Base-by-base conservation (phyloP, 2,888 invertebrate genomes). In the Melipona beecheii region DNA sequence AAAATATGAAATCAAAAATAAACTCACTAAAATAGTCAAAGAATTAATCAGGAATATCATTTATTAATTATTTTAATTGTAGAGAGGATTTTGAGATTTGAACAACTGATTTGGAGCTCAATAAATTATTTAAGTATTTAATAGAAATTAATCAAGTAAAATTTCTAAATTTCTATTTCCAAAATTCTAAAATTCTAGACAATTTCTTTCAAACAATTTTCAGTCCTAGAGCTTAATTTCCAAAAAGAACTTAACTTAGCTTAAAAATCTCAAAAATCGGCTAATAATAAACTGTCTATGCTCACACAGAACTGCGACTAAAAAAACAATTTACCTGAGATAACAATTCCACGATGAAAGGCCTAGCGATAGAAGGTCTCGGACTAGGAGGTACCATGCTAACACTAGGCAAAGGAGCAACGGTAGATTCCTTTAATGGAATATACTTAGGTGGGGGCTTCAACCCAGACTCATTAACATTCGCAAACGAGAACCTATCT, bases 401-500 rank as follows among this genome's bases (percentile, higher is more conserved):
- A 21, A 91, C 87, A 71, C 91, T 92, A 1, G 92, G 92, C 15
- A 90, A 85, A 24, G 92, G 89, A 69, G 92, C 91, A 15, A 88
- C 86, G 0, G 90, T 86, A 0, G 92, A 89, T 56, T 94, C 94
- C 74, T 93, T 91, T 36, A 93, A 68, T 2, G 94, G 93, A 83
- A 94, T 92, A 69, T 93, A 94, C 58, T 94, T 90, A 2, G 92
- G 93, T 4, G 94, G 93, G 49, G 92, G 91, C 70, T 92, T 92
- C 24, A 93, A 81, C 0, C 92, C 93, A 4, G 92, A 88, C 17
- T 93, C 90, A 21, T 92, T 90, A 0, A 81, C 78, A 6, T 84
- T 79, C 6, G 73, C 75, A 43, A 90, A 86, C 0, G 85, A 54
- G 24, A 88, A 89, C 73, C 90, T 85, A 62, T 92, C 90, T 9